Base-by-base conservation (phyloP, 2,113 vertebrate genomes). In the Pogonocichla stellata region DNA sequence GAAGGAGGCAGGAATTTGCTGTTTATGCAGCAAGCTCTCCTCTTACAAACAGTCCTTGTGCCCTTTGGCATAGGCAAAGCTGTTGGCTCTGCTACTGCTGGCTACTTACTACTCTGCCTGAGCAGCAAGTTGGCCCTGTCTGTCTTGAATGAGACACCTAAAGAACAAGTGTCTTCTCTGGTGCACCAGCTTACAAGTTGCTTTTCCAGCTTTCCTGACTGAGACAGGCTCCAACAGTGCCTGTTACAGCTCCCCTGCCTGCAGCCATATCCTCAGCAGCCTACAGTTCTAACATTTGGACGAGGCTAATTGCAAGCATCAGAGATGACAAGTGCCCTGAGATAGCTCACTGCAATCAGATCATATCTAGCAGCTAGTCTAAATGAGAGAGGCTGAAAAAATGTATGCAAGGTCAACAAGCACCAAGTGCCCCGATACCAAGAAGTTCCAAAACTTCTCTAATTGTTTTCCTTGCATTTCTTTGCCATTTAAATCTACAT, bases 31-130 rank as follows among this genome's bases (percentile, higher is more conserved):
- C 74, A 82, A 10, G 2, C 31, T 42, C 58, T 90, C 85, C 70
- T 72, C 85, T 88, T 93, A 92, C 74, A 90, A 90, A 69, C 57
- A 88, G 61, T 53, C 67, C 28, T 80, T 61, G 26, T 83, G 67
- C 43, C 67, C 90, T 83, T 51, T 95, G 90, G 88, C 79, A 77
- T 42, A 73, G 75, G 79, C 72, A 90, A 86, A 74, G 67, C 47
- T 80, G 50, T 62, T 96, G 79, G 82, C 82, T 88, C 33, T 57
- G 58, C 79, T 80, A 22, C 74, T 83, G 34, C 60, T 54, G 77
- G 60, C 91, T 73, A 29, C 84, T 56, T 34, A 48, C 54, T 34
- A 4, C 50, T 43, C 60, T 77, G 71, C 24, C 45, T 43, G 71
- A 72, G 65, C 42, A 83, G 58, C 74, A 90, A 95, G 77, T 5